Evolutionary conservation across 2,888 invertebrate species (phyloP).

Genomic region (Epinotia nisella): DNA sequence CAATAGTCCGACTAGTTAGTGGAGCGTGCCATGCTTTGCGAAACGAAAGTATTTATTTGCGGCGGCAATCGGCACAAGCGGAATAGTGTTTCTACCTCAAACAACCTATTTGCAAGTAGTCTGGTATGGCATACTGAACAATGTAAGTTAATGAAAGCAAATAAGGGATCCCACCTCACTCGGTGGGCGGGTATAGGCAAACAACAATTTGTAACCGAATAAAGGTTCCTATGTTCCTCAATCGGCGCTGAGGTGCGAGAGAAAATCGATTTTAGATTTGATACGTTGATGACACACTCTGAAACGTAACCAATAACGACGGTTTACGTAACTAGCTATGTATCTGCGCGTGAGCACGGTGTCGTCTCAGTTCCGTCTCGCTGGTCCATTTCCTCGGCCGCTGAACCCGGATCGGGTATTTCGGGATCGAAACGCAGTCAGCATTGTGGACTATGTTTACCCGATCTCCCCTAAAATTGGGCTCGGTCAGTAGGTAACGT

Average conservation of each 20-base stretch:
- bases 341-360: slow-evolving; percentile 34
- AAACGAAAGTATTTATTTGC: slow-evolving; percentile 44
- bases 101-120: slow-evolving; percentile 17
- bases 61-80: slow-evolving; percentile 18
- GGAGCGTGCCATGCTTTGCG: slow-evolving; percentile 40
- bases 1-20: slow-evolving; percentile 41
- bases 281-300: background rate
- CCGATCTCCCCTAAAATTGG: slow-evolving; percentile 56
- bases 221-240: background rate
- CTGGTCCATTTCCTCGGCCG: slow-evolving; percentile 53
- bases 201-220: background rate
- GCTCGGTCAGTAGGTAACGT: slow-evolving; percentile 63
- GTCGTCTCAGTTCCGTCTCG: slow-evolving; percentile 41
- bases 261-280: slow-evolving; percentile 21
- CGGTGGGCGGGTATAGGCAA: background rate
- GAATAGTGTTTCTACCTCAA: slow-evolving; percentile 33
- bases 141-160: slow-evolving; percentile 10
- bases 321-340: slow-evolving; percentile 22
- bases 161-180: slow-evolving; percentile 20
- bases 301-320: slow-evolving; percentile 22
- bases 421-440: slow-evolving; percentile 55
- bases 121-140: background rate
- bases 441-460: slow-evolving; percentile 61
- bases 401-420: slow-evolving; percentile 64
- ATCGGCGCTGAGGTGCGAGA: background rate